These are phyloP conservation scores for Philopotamus ludificatus DNA, from an alignment of 1,140 invertebrate genomes.

Conservation along the genomic window DNA sequence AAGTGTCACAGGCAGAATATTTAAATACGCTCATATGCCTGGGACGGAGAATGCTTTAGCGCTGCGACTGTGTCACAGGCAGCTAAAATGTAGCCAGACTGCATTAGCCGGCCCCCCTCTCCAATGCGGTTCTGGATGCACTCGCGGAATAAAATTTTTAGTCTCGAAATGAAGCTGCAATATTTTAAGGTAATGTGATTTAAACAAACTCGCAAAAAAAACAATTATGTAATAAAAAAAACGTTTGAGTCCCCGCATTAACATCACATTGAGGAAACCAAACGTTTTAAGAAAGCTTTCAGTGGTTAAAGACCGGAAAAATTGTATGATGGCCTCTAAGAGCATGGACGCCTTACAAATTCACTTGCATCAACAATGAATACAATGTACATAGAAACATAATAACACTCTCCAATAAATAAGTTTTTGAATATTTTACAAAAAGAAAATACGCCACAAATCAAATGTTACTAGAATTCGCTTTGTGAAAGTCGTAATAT, in stretches of 20 bases:
- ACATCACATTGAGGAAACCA: too few relatives aligned
- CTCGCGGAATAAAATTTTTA: not conserved
- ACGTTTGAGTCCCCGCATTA: not conserved
- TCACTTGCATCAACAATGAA: too few relatives aligned
- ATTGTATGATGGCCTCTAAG: too few relatives aligned
- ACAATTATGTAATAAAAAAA: not conserved
- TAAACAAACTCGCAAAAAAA: too few relatives aligned
- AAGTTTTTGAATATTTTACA: too few relatives aligned
- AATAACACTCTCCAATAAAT: too few relatives aligned
- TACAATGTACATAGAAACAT: too few relatives aligned
- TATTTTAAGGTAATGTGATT: not conserved
- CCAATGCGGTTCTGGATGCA: not conserved
- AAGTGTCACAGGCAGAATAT: constrained; percentile 38
- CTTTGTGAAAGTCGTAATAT: not conserved
- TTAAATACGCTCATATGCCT: constrained; percentile 32
- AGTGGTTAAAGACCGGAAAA: too few relatives aligned
- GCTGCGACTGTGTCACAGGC: not conserved
- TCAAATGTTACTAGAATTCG: not conserved
- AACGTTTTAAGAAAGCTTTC: too few relatives aligned
- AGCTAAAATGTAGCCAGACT: constrained; percentile 5
- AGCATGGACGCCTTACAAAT: too few relatives aligned
- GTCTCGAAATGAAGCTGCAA: not conserved
- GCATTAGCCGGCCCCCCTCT: not conserved
- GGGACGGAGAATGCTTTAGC: not conserved
- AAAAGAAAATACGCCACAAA: too few relatives aligned